Conservation (phyloP, 1,140 invertebrate species). For the Cotesia typhae region DNA sequence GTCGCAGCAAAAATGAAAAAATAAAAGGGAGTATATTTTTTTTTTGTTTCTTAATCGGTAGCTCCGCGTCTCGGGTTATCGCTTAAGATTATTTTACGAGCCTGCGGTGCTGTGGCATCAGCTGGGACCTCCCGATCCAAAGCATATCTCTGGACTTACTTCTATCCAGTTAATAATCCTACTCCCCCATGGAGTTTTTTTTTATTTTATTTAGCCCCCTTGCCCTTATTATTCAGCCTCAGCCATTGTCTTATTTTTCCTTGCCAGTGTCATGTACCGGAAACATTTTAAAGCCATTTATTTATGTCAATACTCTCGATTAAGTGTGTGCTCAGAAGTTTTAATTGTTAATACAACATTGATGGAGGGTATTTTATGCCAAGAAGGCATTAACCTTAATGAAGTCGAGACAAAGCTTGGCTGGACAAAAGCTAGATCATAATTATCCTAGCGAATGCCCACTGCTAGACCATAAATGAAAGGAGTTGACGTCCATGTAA, state of each 20-base stretch:
- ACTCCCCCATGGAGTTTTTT: conserved; percentile 1
- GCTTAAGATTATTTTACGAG: conserved; percentile 54
- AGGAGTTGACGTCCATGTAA: conserved; percentile 22
- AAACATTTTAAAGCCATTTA: too few relatives aligned
- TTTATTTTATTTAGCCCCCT: not conserved
- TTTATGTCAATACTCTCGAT: too few relatives aligned
- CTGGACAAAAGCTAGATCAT: conserved; percentile 20
- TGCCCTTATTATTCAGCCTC: conserved; percentile 6
- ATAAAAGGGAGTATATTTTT: not conserved
- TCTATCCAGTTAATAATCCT: conserved; percentile 20
- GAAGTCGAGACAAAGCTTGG: conserved; percentile 16
- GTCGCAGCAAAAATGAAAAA: too few relatives aligned
- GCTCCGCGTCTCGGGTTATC: conserved; percentile 33
- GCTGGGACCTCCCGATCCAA: conserved; percentile 47
- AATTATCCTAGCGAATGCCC: conserved; percentile 19
- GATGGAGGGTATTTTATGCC: not conserved
- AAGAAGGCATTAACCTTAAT: not conserved
- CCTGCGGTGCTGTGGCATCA: conserved; percentile 50
- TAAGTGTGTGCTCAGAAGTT: too few relatives aligned
- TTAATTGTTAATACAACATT: too few relatives aligned
- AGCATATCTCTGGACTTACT: conserved; percentile 34
- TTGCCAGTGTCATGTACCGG: not conserved
- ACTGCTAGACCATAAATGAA: not conserved
- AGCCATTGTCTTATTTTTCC: not conserved
- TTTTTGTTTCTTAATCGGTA: conserved; percentile 32